Conservation (phyloP, 2,113 vertebrate genomes). For the Mormoops blainvillei region DNA sequence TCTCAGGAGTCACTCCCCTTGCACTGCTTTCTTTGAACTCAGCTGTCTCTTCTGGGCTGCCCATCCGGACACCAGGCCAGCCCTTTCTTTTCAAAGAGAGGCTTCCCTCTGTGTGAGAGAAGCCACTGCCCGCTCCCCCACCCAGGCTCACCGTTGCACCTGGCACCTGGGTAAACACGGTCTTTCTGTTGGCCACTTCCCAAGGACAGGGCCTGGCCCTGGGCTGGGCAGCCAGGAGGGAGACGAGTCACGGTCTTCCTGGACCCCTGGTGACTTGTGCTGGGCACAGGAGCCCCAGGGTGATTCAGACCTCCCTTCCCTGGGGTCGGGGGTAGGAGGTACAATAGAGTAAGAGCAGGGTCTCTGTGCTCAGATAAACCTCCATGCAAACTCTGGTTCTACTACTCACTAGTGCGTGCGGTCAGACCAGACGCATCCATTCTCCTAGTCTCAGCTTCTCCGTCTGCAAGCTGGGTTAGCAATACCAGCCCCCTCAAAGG, state of each 20-base stretch:
- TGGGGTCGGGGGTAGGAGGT: not conserved
- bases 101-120: not conserved
- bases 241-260: not conserved
- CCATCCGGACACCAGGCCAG: not conserved
- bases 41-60: not conserved
- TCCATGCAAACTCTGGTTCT: not conserved
- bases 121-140: not conserved
- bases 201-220: not conserved
- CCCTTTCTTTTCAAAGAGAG: slow-evolving; percentile 14
- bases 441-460: not conserved
- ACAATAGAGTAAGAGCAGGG: not conserved
- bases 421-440: not conserved
- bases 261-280: not conserved
- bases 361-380: not conserved
- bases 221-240: not conserved
- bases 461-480: not conserved
- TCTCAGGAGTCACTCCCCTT: not conserved
- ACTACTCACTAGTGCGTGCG: not conserved
- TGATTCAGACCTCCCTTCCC: not conserved
- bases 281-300: not conserved
- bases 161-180: slow-evolving; percentile 56
- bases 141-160: not conserved
- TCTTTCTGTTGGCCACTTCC: not conserved
- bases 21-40: slow-evolving; percentile 24
- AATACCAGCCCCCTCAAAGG: not conserved